phyloP scores from a whole-genome alignment of 2,113 vertebrate genomes.

The Pithys albifrons region DNA sequence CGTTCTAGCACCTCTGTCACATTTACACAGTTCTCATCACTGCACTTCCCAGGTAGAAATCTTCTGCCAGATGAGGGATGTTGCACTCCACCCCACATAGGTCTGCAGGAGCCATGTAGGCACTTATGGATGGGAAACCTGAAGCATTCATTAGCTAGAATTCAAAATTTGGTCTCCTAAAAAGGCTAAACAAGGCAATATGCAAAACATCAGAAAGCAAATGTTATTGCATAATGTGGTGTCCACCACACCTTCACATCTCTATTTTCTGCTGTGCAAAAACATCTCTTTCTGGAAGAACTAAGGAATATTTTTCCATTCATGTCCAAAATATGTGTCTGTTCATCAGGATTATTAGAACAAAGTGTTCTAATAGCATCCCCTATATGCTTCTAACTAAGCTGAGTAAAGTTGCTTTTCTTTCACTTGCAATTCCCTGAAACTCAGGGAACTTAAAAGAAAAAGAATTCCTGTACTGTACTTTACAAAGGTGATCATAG shows the following conservation, averaged over 20 bases:
- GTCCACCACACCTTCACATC: neutral
- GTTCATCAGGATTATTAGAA: neutral
- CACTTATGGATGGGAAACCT: neutral
- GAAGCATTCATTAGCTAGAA: neutral
- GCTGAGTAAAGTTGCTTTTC: neutral
- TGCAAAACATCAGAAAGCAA: neutral
- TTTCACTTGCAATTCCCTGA: neutral
- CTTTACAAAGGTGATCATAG: neutral
- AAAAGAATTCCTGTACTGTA: neutral
- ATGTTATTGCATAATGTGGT: neutral
- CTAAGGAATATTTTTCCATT: neutral
- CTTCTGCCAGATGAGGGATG: neutral
- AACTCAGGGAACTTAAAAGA: neutral
- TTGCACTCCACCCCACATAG: neutral
- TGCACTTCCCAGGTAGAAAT: neutral
- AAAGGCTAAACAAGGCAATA: neutral
- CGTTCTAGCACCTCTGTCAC: neutral
- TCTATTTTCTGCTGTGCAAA: neutral
- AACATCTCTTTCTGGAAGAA: neutral
- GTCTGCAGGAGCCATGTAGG: neutral
- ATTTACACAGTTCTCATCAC: neutral
- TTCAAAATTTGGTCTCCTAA: neutral
- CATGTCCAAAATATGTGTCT: neutral
- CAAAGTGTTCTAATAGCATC: neutral
- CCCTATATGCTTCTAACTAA: neutral